Percentiles rank a stretch among this genome's conserved stretches.
phyloP scores from a whole-genome alignment of 2,113 vertebrate genomes.

The Leucosticte australis region DNA sequence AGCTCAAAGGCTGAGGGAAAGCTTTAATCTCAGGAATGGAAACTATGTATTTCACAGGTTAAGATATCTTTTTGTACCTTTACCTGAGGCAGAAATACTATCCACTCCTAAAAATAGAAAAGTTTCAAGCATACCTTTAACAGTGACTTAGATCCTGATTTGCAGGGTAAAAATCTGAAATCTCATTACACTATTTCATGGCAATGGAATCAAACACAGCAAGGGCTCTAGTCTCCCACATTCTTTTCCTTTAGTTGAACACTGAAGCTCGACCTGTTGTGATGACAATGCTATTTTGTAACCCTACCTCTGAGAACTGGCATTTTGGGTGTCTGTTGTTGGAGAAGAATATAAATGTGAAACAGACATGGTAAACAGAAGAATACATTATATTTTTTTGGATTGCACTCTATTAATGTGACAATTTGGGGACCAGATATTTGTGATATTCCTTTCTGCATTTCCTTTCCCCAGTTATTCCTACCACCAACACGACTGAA shows the following conservation, averaged over 20 bases:
- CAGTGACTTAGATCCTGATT: background rate
- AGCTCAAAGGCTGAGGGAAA: background rate
- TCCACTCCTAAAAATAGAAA: background rate
- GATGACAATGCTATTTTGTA: background rate
- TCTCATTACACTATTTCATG: background rate
- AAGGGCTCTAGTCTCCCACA: background rate
- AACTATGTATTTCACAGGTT: background rate
- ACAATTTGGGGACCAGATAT: background rate
- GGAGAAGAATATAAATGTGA: background rate
- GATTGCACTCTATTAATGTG: background rate
- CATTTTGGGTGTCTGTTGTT: background rate
- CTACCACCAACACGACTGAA: background rate
- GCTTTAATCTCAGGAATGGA: background rate
- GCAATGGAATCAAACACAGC: background rate
- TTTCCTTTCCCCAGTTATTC: background rate
- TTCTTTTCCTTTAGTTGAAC: background rate
- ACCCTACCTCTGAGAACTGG: background rate
- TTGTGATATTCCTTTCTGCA: background rate
- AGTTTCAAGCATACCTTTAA: background rate
- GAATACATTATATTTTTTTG: background rate
- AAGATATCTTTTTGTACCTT: background rate
- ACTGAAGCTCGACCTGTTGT: background rate
- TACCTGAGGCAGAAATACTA: background rate
- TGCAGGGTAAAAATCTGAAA: background rate
- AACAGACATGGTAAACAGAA: background rate